Evolutionary conservation across 2,797 vertebrate species (phyloP), one percentile per base, ranked within the genome.

Genomic region (Coendou prehensilis): DNA sequence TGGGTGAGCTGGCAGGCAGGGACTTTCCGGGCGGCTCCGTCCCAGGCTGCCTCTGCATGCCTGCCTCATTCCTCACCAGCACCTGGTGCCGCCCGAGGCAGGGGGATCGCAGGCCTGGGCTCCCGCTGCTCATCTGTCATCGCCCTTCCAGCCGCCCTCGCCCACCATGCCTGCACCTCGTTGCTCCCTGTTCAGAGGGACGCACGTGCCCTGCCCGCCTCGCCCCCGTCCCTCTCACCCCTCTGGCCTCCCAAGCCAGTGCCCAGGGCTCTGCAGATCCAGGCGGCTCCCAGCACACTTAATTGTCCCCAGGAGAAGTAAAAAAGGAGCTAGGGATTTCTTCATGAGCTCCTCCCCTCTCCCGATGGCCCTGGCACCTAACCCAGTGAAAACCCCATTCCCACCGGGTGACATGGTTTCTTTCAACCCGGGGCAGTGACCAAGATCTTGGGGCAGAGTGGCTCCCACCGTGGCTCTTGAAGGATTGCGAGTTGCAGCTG

Each of bases 41-140:
- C 87, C 84, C 97, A 97, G 97, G 97, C 98, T 98, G 99, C 98
- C 98, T 98, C 98, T 99, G 99, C 99, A 99, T 98, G 99, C 98
- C 98, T 91, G 93, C 78, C 97, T 98, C 98, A 98, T 98, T 98
- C 98, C 98, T 98, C 98, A 98, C 98, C 99, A 98, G 99, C 99
- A 99, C 99, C 99, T 99, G 99, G 96, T 98, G 99, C 98, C 95
- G 99, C 99, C 99, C 98, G 98, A 98, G 99, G 99, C 99, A 97
- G 98, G 98, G 11, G 97, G 99, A 99, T 99, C 99, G 98, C 98
- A 99, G 98, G 98, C 97, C 98, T 98, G 98, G 98, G 99, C 98
- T 98, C 98, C 99, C 98, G 99, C 97, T 87, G 99, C 99, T 98
- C 98, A 98, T 99, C 99, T 99, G 99, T 99, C 99, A 99, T 98